Evolutionary conservation across 2,888 invertebrate genomes (phyloP), one percentile per base, ranked within the genome.

Genomic region (Troides aeacus): DNA sequence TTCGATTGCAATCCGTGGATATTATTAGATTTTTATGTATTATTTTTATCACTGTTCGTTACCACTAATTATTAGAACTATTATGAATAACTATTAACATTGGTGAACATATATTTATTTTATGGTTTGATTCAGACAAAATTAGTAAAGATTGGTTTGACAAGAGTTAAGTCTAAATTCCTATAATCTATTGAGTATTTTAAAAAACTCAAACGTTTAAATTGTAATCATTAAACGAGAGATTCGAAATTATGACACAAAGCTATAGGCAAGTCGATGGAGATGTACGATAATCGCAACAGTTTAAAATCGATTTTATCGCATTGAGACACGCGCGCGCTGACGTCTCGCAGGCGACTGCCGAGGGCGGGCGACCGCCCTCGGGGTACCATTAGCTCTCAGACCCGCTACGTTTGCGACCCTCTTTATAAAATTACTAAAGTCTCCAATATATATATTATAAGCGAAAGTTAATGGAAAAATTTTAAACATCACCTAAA

Each of bases 351-450:
- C 75, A 77, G 77, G 81, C 74, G 84, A 91, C 92, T 91, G 91
- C 92, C 91, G 87, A 88, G 90, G 91, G 90, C 89, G 89, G 86
- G 79, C 78, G 77, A 73, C 84, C 86, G 88, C 90, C 90, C 90
- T 85, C 81, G 80, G 90, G 88, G 83, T 80, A 82, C 78, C 78
- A 78, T 81, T 82, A 81, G 83, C 76, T 79, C 73, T 59, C 69
- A 72, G 71, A 75, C 70, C 73, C 72, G 60, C 60, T 64, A 53
- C 42, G 59, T 65, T 69, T 72, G 70, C 78, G 78, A 78, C 79
- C 79, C 77, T 76, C 74, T 78, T 76, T 73, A 60, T 23, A 30
- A 64, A 30, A 36, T 57, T 58, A 64, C 64, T 46, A 60, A 39
- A 36, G 56, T 59, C 58, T 59, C 42, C 1, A 10, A 53, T n/a